Conservation (phyloP, 1,140 invertebrate genomes). For the Pachyrhynchus sulphureomaculatus region DNA sequence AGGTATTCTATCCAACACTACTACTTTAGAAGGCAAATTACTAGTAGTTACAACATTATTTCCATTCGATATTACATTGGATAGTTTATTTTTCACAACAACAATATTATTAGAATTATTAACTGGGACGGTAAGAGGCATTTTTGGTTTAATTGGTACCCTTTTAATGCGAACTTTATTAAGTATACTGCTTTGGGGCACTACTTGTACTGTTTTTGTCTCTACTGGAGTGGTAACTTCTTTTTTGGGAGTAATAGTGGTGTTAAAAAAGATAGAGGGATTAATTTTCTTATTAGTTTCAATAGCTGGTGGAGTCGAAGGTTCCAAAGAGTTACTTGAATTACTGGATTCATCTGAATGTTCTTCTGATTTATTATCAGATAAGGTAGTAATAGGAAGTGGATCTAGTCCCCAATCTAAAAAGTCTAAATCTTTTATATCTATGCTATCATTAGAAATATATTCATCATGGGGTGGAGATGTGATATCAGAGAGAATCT, state of each 20-base stretch:
- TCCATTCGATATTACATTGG: constrained; percentile 3
- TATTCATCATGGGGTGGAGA: constrained; percentile 19
- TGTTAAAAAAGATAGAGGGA: background rate
- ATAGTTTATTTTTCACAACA: constrained; percentile 33
- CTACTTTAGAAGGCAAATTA: constrained; percentile 26
- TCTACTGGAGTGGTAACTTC: background rate
- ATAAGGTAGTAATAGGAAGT: constrained; percentile 35
- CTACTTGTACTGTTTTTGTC: constrained; percentile 15
- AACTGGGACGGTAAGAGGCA: constrained; percentile 21
- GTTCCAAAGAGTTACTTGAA: constrained; percentile 12
- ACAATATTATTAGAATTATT: constrained; percentile 31
- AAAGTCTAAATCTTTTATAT: constrained; percentile 36
- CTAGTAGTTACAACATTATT: background rate
- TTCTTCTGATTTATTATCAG: constrained; percentile 21
- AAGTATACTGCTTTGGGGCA: constrained; percentile 15
- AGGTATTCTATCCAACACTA: constrained; percentile 42
- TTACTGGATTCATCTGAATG: constrained; percentile 17
- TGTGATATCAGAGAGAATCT: constrained; percentile 44
- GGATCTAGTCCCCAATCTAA: constrained; percentile 31
- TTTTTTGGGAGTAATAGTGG: constrained; percentile 3
- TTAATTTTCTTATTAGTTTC: background rate
- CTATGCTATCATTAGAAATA: constrained; percentile 29
- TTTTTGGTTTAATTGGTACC: constrained; percentile 37
- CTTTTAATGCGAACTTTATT: constrained; percentile 26
- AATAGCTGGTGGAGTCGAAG: constrained; percentile 5